Conservation (phyloP, 2,888 invertebrate species). For the Trachelus iudaicus region DNA sequence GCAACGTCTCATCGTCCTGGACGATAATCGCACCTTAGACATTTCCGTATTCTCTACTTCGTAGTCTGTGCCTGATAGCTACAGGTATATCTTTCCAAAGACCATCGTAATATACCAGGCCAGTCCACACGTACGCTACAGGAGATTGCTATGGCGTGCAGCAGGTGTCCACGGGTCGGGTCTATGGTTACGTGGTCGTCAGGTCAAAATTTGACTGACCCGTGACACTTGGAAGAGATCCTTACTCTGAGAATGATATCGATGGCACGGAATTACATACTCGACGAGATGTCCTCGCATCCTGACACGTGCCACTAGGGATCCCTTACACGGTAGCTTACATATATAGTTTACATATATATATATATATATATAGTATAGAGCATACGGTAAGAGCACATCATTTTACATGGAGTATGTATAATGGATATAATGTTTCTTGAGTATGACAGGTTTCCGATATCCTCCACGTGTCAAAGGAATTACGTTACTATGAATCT, state of each 20-base stretch:
- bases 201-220: not conserved
- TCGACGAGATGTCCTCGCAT: slow-evolving; percentile 32
- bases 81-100: not conserved
- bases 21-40: not conserved
- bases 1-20: not conserved
- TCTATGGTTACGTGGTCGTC: not conserved
- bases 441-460: slow-evolving; percentile 33
- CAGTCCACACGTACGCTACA: not conserved
- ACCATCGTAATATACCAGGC: not conserved
- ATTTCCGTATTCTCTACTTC: not conserved
- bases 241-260: not conserved
- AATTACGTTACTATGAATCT: slow-evolving; percentile 20
- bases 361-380: slow-evolving; percentile 5
- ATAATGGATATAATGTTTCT: slow-evolving; percentile 41
- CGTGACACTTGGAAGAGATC: not conserved
- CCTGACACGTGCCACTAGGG: slow-evolving; percentile 46
- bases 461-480: slow-evolving; percentile 35
- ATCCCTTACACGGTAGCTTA: slow-evolving; percentile 33
- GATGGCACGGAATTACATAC: slow-evolving; percentile 5
- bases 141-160: not conserved
- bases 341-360: slow-evolving; percentile 1
- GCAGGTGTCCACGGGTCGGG: not conserved
- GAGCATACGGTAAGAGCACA: slow-evolving; percentile 23
- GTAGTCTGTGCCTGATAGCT: not conserved
- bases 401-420: slow-evolving; percentile 37